Evolutionary conservation across 2,888 invertebrate genomes (phyloP), one percentile per base, ranked within the genome.

Genomic region (Pocota personata): DNA sequence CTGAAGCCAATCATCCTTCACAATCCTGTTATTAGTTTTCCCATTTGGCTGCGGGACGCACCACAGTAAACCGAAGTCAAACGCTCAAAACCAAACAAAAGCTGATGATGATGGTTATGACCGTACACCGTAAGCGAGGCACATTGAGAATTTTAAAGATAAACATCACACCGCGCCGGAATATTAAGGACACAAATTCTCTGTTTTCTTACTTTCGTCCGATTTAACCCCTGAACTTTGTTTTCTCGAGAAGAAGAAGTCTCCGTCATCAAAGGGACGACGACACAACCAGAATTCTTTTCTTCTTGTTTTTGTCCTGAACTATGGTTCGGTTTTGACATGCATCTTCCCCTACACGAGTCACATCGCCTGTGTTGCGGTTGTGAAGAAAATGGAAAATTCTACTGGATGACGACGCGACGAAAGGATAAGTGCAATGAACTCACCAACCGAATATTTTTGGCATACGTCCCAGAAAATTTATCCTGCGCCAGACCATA

Each of bases 401-500:
- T 35, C 71, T 71, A 46, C 30, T 48, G 14, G 37, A 40, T 43
- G 37, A 52, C 35, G 60, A 19, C 35, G 16, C 67, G 32, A 50
- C 77, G 35, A 40, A 69, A 48, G 19, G 12, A 35, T 58, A 62
- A 75, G 84, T 71, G 37, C 84, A 84, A 71, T 80, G 84, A 84
- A 75, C 84, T 67, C 75, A 55, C 37, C 37, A 62, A 60, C 58
- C 73, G 14, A 69, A 73, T 43, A 64, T 46, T 79, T 84, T 84
- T 80, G 84, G 84, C 84, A 80, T 58, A 50, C 69, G 71, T 75
- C 80, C 84, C 80, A 71, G 64, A 80, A 71, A 80, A 58, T 64
- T 69, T 71, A 79, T 40, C 79, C 83, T 73, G 72, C 40, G 43
- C 60, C 48, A 80, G 84, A 84, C 71, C 43, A 27, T 14, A 30